phyloP scores from a whole-genome alignment of 1,140 invertebrate genomes.

The Radopholus similis region DNA sequence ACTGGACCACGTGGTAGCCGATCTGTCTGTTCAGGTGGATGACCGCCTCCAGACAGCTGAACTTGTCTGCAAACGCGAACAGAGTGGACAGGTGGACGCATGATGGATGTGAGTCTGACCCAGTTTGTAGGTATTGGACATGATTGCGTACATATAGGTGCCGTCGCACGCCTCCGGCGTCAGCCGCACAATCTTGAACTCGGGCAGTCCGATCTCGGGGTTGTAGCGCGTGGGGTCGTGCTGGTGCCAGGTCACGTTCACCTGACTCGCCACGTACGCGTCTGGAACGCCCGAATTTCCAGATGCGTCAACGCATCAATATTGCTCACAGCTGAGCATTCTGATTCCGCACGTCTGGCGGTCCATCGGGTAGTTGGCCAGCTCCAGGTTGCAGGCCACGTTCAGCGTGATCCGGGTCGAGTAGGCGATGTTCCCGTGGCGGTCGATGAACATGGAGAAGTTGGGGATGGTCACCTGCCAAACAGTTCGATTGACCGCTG shows the following conservation, averaged over 20 bases:
- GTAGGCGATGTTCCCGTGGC: conserved; percentile 61
- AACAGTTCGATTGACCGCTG: too few relatives aligned
- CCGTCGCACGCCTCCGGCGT: conserved; percentile 52
- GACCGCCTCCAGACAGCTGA: conserved; percentile 69
- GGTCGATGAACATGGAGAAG: conserved; percentile 61
- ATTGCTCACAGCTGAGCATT: conserved; percentile 42
- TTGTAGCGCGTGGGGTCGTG: conserved; percentile 48
- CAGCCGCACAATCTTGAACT: conserved; percentile 48
- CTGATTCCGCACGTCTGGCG: conserved; percentile 49
- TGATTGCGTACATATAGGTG: conserved; percentile 56
- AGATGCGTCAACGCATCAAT: background rate
- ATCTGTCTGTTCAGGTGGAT: conserved; percentile 79
- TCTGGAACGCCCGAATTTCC: conserved; percentile 30
- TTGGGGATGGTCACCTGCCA: conserved; percentile 59
- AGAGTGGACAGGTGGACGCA: background rate
- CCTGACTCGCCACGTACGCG: conserved; percentile 53
- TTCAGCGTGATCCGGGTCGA: conserved; percentile 55
- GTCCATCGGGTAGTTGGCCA: conserved; percentile 56
- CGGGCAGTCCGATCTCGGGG: conserved; percentile 53
- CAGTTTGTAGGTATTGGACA: conserved; percentile 43
- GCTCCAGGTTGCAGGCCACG: conserved; percentile 53
- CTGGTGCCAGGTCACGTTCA: conserved; percentile 57
- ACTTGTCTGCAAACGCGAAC: conserved; percentile 64
- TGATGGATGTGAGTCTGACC: conserved; percentile 22
- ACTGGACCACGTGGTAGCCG: conserved; percentile 79